These are phyloP conservation scores for Plutomurus gul DNA, from an alignment of 1,140 invertebrate genomes.

Conservation along the genomic window DNA sequence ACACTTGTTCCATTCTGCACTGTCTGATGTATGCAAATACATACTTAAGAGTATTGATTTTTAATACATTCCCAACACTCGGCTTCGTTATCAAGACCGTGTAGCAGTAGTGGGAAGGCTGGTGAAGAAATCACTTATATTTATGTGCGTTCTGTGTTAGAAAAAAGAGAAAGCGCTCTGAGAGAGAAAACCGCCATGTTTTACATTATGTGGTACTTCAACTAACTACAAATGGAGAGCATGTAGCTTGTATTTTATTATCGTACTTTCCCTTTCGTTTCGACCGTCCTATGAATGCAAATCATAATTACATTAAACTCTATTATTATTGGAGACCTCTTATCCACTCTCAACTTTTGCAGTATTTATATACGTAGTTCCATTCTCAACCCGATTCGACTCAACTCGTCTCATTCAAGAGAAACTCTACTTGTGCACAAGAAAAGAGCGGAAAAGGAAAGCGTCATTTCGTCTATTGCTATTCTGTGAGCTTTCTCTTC, in stretches of 20 bases:
- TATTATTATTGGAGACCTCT: neutral
- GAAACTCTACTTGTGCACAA: neutral
- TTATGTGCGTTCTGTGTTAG: too few species aligned
- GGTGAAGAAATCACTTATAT: neutral
- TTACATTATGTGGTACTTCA: neutral
- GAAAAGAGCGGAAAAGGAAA: neutral
- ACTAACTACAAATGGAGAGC: neutral
- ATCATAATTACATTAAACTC: neutral
- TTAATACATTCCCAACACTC: neutral
- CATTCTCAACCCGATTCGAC: neutral
- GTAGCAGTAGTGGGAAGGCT: neutral
- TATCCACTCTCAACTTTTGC: neutral
- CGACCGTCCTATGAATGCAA: neutral
- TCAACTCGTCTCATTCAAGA: neutral
- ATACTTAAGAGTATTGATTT: neutral
- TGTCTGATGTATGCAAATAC: too few species aligned
- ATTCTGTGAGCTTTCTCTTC: slow-evolving; percentile 19
- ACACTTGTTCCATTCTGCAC: too few species aligned
- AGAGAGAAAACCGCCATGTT: neutral
- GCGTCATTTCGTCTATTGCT: neutral
- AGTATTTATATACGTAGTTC: too few species aligned
- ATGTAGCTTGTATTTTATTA: neutral
- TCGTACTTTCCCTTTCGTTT: neutral
- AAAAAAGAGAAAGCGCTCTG: too few species aligned
- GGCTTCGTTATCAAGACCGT: neutral